These are phyloP conservation scores for Crocidura indochinensis DNA, from an alignment of 2,797 vertebrate genomes.

Conservation along the genomic window DNA sequence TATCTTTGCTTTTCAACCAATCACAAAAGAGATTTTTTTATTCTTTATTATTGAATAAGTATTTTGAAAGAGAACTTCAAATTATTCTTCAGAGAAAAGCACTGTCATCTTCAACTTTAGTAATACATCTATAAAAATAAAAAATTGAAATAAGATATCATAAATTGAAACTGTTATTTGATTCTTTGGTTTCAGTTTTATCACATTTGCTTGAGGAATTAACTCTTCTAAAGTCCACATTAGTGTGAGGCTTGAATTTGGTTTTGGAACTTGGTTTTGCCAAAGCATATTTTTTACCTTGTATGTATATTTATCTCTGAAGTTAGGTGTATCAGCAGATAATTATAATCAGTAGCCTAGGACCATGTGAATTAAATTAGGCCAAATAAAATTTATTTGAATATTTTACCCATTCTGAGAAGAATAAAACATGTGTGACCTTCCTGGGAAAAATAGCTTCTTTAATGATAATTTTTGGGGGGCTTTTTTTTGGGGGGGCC, in stretches of 20 bases:
- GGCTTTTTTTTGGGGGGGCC: no score
- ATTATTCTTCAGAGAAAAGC: slow-evolving; percentile 61
- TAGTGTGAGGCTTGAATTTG: slow-evolving; percentile 8
- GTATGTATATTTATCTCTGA: slow-evolving; percentile 46
- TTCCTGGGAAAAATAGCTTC: background rate
- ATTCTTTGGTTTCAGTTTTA: slow-evolving; percentile 49
- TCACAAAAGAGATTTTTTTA: slow-evolving; percentile 40
- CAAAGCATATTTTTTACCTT: slow-evolving; percentile 43
- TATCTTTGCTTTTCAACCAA: slow-evolving; percentile 39
- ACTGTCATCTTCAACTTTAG: slow-evolving; percentile 29
- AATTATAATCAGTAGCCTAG: slow-evolving; percentile 52
- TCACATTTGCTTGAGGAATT: slow-evolving; percentile 53
- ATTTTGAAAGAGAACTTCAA: slow-evolving; percentile 57
- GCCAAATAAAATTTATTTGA: slow-evolving; percentile 53
- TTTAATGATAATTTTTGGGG: slow-evolving; percentile 34
- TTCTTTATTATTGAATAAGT: slow-evolving; percentile 49
- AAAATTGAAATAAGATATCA: slow-evolving; percentile 48
- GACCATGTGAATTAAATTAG: slow-evolving; percentile 53
- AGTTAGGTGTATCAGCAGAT: slow-evolving; percentile 52
- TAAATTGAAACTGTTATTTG: slow-evolving; percentile 35
- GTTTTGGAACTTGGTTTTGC: slow-evolving; percentile 34
- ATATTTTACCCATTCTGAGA: slow-evolving; percentile 42
- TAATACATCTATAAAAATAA: slow-evolving; percentile 61
- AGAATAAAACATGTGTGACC: background rate
- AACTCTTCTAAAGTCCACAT: slow-evolving; percentile 21